Evolutionary conservation across 2,113 vertebrate species (phyloP), one percentile per base, ranked within the genome.

Genomic region (Proterorhinus semilunaris): DNA sequence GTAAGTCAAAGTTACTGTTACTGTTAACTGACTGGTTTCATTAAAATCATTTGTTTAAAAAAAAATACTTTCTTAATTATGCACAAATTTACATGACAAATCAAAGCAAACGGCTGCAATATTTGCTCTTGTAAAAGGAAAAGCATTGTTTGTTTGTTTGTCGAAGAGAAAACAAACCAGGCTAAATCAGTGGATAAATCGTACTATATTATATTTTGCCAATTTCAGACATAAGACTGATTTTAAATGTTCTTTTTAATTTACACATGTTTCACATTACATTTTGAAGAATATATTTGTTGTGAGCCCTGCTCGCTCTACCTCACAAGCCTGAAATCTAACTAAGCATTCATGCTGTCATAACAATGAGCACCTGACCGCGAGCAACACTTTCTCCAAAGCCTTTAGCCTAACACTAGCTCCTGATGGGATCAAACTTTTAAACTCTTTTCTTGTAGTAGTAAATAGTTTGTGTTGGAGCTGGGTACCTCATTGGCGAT

Each of bases 401-500:
- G 63, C 11, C 58, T 36, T 36, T 36, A 63, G 65, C 54, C 69
- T 66, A 68, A 68, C 75, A 74, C 83, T 69, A 71, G 62, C 59
- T 70, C 27, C 11, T 49, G 46, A 62, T 58, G 65, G 27, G 49
- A 36, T 13, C 46, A 73, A 57, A 36, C 58, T 61, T 61, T 15
- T 7, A n/a, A 3, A n/a, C 13, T 13, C 8, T n/a, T n/a, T n/a
- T n/a, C 44, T 61, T 4, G 44, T 16, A 61, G 42, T n/a, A 45
- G 13, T 45, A 44, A 17, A 62, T 21, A 61, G 59, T 72, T 55
- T 53, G 63, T 70, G 53, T 21, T 59, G 48, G 46, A 53, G 45
- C 65, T 86, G 85, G 78, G 51, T 93, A 93, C 93, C 93, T 93
- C 87, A 81, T 81, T 75, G 81, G 74, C 61, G 71, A 83, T 66